Conservation (phyloP, 2,797 vertebrate genomes). For the Avahi laniger region DNA sequence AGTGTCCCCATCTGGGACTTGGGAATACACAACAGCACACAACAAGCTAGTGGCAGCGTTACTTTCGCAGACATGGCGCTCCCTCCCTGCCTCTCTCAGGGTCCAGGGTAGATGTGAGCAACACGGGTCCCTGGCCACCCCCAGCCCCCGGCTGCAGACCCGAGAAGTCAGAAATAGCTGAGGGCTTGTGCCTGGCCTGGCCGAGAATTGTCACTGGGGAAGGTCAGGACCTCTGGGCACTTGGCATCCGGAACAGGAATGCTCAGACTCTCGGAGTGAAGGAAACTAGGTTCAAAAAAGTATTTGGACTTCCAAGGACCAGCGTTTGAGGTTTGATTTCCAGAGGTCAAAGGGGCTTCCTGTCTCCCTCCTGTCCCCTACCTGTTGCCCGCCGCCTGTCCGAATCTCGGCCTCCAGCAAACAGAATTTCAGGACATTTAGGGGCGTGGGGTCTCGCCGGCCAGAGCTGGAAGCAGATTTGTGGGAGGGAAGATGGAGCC, state of each 20-base stretch:
- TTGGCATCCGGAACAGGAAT: neutral
- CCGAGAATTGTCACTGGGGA: neutral
- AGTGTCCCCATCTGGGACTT: neutral
- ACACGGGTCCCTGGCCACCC: neutral
- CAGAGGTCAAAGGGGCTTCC: neutral
- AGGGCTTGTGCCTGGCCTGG: neutral
- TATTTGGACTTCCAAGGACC: neutral
- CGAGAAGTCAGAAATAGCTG: neutral
- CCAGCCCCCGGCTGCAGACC: neutral
- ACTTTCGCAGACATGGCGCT: neutral
- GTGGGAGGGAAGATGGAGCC: neutral
- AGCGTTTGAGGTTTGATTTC: neutral
- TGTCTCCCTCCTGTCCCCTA: neutral
- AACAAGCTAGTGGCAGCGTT: neutral
- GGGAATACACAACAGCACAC: neutral
- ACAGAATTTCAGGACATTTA: neutral
- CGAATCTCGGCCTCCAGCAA: neutral
- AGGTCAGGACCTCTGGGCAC: neutral
- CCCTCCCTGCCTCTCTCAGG: neutral
- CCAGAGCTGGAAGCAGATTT: neutral
- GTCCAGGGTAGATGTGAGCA: neutral
- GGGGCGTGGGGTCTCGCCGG: neutral
- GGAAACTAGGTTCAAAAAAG: neutral
- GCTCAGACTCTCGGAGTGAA: neutral
- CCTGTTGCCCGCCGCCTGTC: neutral